A percentile compares a stretch with the other conserved stretches of the same genome.
These are phyloP conservation scores for Sebastes matsubarae DNA, from an alignment of 2,797 vertebrate species.

Conservation along the genomic window DNA sequence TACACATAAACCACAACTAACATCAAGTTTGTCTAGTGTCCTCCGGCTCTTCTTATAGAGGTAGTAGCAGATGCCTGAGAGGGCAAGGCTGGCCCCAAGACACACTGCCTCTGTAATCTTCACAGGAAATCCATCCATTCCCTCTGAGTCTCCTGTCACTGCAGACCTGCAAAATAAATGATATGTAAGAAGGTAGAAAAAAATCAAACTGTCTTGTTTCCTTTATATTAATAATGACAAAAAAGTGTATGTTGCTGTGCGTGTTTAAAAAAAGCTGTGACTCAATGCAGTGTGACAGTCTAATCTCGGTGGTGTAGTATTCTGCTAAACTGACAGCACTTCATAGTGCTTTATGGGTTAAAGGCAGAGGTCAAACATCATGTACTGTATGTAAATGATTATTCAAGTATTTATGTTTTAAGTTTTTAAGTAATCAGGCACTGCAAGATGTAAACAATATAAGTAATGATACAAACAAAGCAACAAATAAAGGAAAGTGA, in stretches of 20 bases:
- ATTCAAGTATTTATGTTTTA: too few species aligned
- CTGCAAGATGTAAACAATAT: background rate
- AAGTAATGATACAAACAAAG: background rate
- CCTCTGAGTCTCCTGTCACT: conserved; percentile 2
- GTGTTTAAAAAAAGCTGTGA: background rate
- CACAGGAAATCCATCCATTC: conserved; percentile 82
- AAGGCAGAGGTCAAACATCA: too few species aligned
- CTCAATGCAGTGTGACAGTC: background rate
- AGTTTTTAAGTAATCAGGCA: background rate
- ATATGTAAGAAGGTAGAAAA: background rate
- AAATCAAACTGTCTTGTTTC: background rate
- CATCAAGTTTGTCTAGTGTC: conserved; percentile 82
- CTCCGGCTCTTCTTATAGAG: conserved; percentile 82
- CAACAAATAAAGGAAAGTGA: background rate
- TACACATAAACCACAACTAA: conserved; percentile 50
- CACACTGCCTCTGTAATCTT: conserved; percentile 79
- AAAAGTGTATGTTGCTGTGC: background rate
- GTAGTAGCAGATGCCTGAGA: conserved; percentile 87
- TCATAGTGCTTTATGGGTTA: background rate
- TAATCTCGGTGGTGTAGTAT: background rate
- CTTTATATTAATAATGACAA: background rate
- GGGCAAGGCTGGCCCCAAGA: conserved; percentile 84
- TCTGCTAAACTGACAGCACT: background rate
- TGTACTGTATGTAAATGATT: too few species aligned
- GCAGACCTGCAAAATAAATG: conserved; percentile 34